Percentiles rank a stretch among this genome's conserved stretches.
These are phyloP conservation scores for Aulostomus chinensis DNA, from an alignment of 2,797 vertebrate genomes.

Conservation along the genomic window DNA sequence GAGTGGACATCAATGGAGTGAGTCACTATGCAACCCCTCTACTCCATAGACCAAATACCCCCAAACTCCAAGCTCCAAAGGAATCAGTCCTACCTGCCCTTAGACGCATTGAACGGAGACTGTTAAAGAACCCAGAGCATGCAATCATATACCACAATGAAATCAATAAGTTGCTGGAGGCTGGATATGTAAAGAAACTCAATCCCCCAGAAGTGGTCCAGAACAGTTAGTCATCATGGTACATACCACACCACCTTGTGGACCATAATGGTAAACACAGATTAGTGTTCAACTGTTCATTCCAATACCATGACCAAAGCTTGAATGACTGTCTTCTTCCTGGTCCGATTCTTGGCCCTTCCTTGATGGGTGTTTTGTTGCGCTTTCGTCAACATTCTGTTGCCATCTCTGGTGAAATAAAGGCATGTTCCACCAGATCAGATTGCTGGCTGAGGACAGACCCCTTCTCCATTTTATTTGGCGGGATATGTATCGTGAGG, in stretches of 20 bases:
- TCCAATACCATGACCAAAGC: neutral
- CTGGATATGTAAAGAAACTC: neutral
- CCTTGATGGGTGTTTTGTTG: neutral
- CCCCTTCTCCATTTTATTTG: neutral
- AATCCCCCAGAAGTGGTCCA: neutral
- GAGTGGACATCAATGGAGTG: too few relatives aligned
- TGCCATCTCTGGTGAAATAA: neutral
- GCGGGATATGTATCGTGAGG: neutral
- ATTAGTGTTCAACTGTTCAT: neutral
- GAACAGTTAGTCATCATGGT: neutral
- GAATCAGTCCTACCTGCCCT: too few relatives aligned
- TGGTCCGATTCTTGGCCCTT: neutral
- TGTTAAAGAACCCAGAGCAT: too few relatives aligned
- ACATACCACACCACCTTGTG: neutral
- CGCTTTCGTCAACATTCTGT: neutral
- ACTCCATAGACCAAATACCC: too few relatives aligned
- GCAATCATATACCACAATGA: too few relatives aligned
- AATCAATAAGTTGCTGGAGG: neutral
- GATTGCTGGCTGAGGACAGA: neutral
- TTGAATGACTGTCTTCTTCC: neutral
- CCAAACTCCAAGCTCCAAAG: too few relatives aligned
- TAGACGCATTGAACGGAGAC: too few relatives aligned
- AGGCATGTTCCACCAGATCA: neutral
- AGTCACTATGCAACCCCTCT: too few relatives aligned
- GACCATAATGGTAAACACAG: neutral